A percentile compares a stretch with the other conserved stretches of the same genome.
These are phyloP conservation scores for Pseudomyrmex cubaensis DNA, from an alignment of 1,140 invertebrate species.

Conservation along the genomic window DNA sequence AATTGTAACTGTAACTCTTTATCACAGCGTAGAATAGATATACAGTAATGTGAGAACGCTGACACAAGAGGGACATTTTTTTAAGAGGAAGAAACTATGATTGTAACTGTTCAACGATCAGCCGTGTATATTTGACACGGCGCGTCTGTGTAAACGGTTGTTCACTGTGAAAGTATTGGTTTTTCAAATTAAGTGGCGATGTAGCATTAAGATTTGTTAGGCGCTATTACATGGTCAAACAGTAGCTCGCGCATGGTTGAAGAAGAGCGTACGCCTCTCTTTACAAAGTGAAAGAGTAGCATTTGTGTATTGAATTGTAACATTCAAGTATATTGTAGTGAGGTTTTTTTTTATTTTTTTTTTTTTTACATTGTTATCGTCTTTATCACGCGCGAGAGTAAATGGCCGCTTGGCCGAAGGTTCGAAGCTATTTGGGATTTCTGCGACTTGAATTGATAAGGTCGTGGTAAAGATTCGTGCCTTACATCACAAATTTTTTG, in stretches of 20 bases:
- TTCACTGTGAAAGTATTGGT: constrained; percentile 27
- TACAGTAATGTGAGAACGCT: constrained; percentile 38
- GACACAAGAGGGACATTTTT: constrained; percentile 19
- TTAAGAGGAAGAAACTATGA: neutral
- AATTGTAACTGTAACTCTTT: constrained; percentile 46
- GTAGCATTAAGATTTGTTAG: neutral
- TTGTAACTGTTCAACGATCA: constrained; percentile 10
- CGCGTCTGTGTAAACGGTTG: constrained; percentile 17
- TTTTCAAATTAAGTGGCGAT: neutral
- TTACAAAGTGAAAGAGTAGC: no score
- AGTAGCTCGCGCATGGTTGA: neutral
- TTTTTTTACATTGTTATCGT: no score
- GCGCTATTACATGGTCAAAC: neutral
- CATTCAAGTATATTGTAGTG: no score
- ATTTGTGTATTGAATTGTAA: no score
- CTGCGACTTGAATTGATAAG: no score
- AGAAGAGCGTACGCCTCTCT: no score
- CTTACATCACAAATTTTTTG: no score
- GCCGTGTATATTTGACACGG: constrained; percentile 7
- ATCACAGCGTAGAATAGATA: constrained; percentile 41
- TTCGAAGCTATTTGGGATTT: no score
- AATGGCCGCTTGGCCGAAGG: no score
- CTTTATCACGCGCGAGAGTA: no score
- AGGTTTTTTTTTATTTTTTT: no score
- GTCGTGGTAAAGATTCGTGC: no score